phyloP scores from a whole-genome alignment of 2,888 invertebrate species.

The Melinaea menophilus region DNA sequence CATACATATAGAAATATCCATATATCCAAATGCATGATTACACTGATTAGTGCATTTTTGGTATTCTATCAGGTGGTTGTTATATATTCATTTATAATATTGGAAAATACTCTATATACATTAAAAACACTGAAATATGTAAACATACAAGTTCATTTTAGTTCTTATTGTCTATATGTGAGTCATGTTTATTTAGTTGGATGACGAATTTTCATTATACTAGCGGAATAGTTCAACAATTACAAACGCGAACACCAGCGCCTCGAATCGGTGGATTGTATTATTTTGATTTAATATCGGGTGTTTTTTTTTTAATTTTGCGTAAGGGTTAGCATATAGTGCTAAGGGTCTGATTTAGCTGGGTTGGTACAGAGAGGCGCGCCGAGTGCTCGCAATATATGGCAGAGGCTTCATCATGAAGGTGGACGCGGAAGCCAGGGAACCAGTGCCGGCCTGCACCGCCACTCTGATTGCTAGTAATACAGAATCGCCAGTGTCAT shows the following conservation, averaged over 20 bases:
- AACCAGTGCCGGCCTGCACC: conserved; percentile 51
- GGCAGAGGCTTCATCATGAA: conserved; percentile 39
- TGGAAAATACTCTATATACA: neutral
- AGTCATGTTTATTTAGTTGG: conserved; percentile 3
- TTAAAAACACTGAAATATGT: neutral
- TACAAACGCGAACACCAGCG: neutral
- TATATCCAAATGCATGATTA: conserved; percentile 21
- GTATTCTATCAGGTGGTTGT: conserved; percentile 6
- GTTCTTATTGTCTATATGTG: neutral
- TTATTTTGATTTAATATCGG: neutral
- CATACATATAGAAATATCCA: conserved; percentile 6
- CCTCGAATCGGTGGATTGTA: neutral
- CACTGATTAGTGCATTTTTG: conserved; percentile 18
- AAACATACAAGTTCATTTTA: neutral
- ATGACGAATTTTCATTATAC: conserved; percentile 4
- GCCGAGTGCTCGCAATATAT: conserved; percentile 37
- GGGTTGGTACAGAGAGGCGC: conserved; percentile 32
- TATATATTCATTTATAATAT: neutral
- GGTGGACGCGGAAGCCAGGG: conserved; percentile 53
- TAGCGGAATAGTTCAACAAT: neutral
- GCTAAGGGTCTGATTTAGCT: conserved; percentile 23
- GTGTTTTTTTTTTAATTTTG: neutral
- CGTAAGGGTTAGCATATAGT: neutral
- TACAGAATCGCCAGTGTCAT: conserved; percentile 69
- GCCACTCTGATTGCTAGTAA: conserved; percentile 60